A percentile compares a stretch with the other conserved stretches of the same genome.
Conservation (phyloP, 2,888 invertebrate species). For the Argyresthia albistria region DNA sequence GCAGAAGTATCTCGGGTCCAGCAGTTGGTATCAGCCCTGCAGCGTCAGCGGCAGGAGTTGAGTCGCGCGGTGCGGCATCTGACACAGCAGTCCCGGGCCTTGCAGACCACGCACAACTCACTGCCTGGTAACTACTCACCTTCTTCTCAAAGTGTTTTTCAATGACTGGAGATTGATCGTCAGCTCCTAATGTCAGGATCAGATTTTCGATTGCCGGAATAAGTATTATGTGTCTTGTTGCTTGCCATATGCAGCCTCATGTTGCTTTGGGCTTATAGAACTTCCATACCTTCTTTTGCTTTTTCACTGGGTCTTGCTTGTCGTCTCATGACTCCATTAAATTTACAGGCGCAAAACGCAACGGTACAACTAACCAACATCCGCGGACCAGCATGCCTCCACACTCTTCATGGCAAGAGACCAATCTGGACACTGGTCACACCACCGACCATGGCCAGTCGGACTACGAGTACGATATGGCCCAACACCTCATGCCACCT, state of each 20-base stretch:
- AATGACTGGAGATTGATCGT: no score
- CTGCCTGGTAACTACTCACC: conserved; percentile 20
- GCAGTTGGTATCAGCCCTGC: conserved; percentile 85
- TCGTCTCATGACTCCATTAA: no score
- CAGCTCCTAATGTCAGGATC: no score
- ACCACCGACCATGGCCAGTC: conserved; percentile 79
- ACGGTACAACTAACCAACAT: neutral
- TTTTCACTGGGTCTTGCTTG: no score
- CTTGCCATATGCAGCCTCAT: no score
- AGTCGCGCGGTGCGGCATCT: conserved; percentile 89
- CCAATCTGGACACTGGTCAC: conserved; percentile 88
- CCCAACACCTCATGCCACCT: conserved; percentile 25
- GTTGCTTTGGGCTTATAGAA: no score
- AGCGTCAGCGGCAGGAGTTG: conserved; percentile 87
- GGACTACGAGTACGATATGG: conserved; percentile 43
- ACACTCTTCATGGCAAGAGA: conserved; percentile 87
- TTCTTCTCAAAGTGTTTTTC: no score
- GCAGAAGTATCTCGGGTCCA: conserved; percentile 87
- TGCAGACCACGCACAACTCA: conserved; percentile 58
- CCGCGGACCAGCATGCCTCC: conserved; percentile 48
- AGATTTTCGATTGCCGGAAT: no score
- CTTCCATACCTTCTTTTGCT: no score
- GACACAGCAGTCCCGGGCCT: conserved; percentile 83
- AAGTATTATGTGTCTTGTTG: no score
- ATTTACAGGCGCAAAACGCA: neutral